These are phyloP conservation scores for Sylvia atricapilla DNA, from an alignment of 2,113 vertebrate species.

Conservation along the genomic window DNA sequence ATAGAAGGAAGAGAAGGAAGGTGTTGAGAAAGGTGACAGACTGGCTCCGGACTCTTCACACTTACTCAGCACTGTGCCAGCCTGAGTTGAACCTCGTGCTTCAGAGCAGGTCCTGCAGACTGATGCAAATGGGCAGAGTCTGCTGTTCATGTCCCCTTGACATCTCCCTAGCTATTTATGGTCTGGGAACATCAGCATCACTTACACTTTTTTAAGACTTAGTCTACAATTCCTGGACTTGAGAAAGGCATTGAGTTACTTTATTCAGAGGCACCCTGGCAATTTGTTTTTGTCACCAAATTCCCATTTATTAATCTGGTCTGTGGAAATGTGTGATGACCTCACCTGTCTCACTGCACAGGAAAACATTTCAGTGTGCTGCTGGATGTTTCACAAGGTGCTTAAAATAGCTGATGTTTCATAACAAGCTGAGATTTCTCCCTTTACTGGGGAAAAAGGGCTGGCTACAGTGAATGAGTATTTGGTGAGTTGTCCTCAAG, in stretches of 20 bases:
- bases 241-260: not conserved
- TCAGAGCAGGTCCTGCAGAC: not conserved
- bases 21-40: not conserved
- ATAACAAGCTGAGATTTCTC: conserved; percentile 19
- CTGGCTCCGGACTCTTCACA: not conserved
- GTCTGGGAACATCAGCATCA: not conserved
- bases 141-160: not conserved
- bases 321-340: not conserved
- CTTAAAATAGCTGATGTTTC: conserved; percentile 49
- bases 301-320: not conserved
- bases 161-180: not conserved
- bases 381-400: conserved; percentile 12
- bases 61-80: not conserved
- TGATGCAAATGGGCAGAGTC: not conserved
- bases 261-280: not conserved
- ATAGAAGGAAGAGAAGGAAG: not conserved
- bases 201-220: not conserved
- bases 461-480: not conserved
- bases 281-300: not conserved
- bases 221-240: not conserved
- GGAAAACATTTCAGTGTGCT: not conserved
- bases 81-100: not conserved
- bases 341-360: not conserved
- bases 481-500: not conserved
- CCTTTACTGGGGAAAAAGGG: not conserved